Evolutionary conservation across 1,140 invertebrate genomes (phyloP), one percentile per base, ranked within the genome.

Genomic region (Neuroterus valhalla): DNA sequence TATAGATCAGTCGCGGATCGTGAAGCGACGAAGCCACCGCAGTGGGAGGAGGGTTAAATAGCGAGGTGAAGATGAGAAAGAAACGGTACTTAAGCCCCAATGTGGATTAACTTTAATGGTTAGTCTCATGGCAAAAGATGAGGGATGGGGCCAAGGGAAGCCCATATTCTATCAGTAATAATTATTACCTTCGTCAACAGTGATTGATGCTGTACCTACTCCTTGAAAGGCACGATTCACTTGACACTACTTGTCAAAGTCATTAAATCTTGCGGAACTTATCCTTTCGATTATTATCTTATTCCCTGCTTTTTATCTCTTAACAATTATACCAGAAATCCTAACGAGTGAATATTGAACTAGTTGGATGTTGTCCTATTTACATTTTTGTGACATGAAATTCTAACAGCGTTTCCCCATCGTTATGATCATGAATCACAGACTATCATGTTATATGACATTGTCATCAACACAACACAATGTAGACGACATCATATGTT

Each of bases 21-120:
- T 46, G 69, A 66, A 79, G 85, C 67, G 83, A 86, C 23, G 81
- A 85, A 62, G 23, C 23, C 55, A 75, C 66, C 52, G 68, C 44
- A 72, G 66, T 66, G 45, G 43, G 66, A 48, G 71, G 48, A 67
- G 70, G 77, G 72, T 72, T 78, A 75, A 78, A 44, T 62, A 68
- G 26, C 10, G 66, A 74, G 70, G 66, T 75, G 67, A 75, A 31
- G 72, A 50, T 70, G 68, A 52, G 81, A 52, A 69, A 75, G 68
- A 70, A 75, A 69, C 23, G 73, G 50, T 69, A 26, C 38, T 44
- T 68, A 50, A 17, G 72, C 50, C 45, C 3, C 70, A 66, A 45
- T 52, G 70, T 66, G 31, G 70, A 46, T 50, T 73, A 72, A 69
- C 72, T 62, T 50, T 73, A 72, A 69, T 76, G 67, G 50, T 44